Evolutionary conservation across 2,888 invertebrate species (phyloP), one percentile per base, ranked within the genome.

Genomic region (Cinara cedri): DNA sequence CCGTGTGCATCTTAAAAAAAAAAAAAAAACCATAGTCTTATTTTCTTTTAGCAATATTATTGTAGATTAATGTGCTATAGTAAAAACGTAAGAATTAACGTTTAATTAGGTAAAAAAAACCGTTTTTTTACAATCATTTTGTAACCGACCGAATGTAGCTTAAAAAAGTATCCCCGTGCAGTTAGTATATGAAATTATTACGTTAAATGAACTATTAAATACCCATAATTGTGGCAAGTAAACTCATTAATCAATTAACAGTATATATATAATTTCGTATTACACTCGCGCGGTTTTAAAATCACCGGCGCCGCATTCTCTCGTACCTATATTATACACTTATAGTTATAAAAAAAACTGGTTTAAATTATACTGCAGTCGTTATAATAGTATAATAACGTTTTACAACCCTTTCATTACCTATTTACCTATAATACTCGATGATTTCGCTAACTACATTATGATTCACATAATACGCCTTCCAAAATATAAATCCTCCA

Each of bases 281-380:
- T 34, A 34, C 34, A 34, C 34, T 34, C 6, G 6, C 34, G 34
- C 34, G 34, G 34, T 34, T 34, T 60, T 26, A 26, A 60, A 60
- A 60, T 60, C 26, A 60, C 60, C 16, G 26, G 24, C 26, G 60
- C 26, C 16, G 10, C n/a, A 26, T 60, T 60, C 26, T 60, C 26
- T 3, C 6, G 34, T 34, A 34, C 3, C 3, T 34, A 34, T 34
- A 34, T 3, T n/a, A n/a, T n/a, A n/a, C n/a, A n/a, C n/a, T n/a
- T n/a, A n/a, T n/a, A n/a, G n/a, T n/a, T n/a, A 34, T 4, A 34
- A 34, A 34, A 60, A 16, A 60, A 60, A 60, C 60, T 60, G 60
- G 60, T 60, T 60, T 60, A 60, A 60, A 60, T 60, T 60, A 60
- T 60, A 60, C 60, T 6, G 34, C 34, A 60, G 26, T 60, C n/a